Percentiles rank a stretch among this genome's conserved stretches.
These are phyloP conservation scores for Mellivora capensis DNA, from an alignment of 2,113 vertebrate genomes.

Conservation along the genomic window DNA sequence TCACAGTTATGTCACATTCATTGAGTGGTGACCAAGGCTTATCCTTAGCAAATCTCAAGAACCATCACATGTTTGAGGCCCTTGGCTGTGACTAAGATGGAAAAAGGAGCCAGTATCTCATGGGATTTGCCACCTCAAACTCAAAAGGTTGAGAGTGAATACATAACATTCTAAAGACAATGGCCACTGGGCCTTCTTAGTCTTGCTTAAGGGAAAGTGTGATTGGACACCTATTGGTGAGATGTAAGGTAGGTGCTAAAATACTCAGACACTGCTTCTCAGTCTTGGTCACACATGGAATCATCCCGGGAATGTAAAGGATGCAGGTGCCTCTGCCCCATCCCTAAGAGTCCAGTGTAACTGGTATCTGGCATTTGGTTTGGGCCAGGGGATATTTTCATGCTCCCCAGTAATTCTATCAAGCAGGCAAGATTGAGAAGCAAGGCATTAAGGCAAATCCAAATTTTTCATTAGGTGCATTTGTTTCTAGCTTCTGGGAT, in stretches of 20 bases:
- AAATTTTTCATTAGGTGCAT: neutral
- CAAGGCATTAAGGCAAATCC: neutral
- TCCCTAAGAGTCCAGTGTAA: neutral
- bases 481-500: neutral
- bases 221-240: neutral
- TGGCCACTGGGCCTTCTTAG: neutral
- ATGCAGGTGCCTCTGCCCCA: neutral
- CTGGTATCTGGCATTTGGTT: neutral
- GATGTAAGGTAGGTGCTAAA: neutral
- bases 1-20: neutral
- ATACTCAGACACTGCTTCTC: neutral
- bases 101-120: neutral
- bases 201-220: neutral
- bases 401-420: neutral
- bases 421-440: neutral
- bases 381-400: neutral
- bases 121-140: neutral
- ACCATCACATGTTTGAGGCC: neutral
- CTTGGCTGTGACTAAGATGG: neutral
- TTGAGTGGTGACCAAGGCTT: neutral
- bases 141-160: neutral
- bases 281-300: neutral
- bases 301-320: neutral
- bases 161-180: neutral
- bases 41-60: neutral